Percentiles rank a stretch among this genome's conserved stretches.
Conservation (phyloP, 2,113 vertebrate genomes). For the Oryzias curvinotus region DNA sequence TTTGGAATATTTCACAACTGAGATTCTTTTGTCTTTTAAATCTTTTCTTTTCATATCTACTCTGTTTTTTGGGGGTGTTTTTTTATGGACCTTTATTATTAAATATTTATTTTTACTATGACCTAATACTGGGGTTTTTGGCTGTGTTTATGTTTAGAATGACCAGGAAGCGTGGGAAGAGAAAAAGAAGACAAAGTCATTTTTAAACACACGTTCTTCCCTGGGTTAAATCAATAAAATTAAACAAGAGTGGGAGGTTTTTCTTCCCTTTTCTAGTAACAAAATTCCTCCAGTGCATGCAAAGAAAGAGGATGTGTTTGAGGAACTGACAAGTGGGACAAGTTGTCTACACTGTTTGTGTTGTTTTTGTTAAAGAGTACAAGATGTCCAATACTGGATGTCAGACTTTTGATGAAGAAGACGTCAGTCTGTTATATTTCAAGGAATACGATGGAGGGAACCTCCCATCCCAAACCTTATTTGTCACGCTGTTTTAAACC, state of each 20-base stretch:
- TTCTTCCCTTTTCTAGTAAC: conserved; percentile 31
- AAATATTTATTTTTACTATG: no score
- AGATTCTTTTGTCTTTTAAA: no score
- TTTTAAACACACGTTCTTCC: not conserved
- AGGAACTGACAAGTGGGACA: conserved; percentile 51
- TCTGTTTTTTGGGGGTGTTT: no score
- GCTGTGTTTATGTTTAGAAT: no score
- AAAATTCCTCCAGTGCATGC: conserved; percentile 23
- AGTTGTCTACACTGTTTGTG: not conserved
- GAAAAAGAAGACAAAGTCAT: not conserved
- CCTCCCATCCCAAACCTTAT: not conserved
- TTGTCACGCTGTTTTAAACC: not conserved
- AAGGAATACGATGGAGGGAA: not conserved
- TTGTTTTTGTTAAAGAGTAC: not conserved
- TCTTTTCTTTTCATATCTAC: no score
- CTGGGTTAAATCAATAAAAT: not conserved
- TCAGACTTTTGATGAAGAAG: not conserved
- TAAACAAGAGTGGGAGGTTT: not conserved
- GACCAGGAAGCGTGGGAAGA: no score
- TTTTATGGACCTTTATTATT: no score
- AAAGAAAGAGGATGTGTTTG: conserved; percentile 55
- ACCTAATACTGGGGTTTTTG: no score
- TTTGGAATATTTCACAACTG: no score
- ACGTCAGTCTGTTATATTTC: not conserved
- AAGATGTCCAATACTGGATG: not conserved